phyloP scores from a whole-genome alignment of 1,140 invertebrate species.

The Globodera rostochiensis region DNA sequence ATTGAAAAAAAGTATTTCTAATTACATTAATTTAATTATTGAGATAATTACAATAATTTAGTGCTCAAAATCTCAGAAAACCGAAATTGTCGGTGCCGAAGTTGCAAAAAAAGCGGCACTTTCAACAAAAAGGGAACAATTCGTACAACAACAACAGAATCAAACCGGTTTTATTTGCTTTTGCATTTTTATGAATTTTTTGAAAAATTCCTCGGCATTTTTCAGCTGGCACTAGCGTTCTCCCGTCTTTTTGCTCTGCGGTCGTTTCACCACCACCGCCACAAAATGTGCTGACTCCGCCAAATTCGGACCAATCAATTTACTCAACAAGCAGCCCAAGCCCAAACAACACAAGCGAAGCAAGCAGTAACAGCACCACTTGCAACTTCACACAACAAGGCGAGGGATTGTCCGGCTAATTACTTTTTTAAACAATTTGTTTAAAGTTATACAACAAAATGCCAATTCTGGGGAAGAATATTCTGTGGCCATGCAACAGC shows the following conservation, averaged over 20 bases:
- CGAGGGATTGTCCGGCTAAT: too few relatives aligned
- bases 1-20: background rate
- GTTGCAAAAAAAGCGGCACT: slow-evolving; percentile 1
- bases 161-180: background rate
- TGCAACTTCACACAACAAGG: background rate
- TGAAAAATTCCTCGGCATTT: too few relatives aligned
- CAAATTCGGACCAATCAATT: background rate
- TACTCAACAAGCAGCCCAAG: background rate
- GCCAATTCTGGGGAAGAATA: background rate
- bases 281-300: slow-evolving; percentile 4
- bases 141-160: background rate
- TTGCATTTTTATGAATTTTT: too few relatives aligned
- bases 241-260: background rate
- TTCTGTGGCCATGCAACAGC: background rate
- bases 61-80: background rate
- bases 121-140: background rate
- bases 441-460: background rate
- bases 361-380: background rate
- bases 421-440: too few relatives aligned
- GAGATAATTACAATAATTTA: too few relatives aligned
- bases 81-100: background rate
- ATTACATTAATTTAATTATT: too few relatives aligned
- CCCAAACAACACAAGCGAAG: background rate
- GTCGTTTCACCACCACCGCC: background rate
- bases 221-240: background rate